A percentile compares a stretch with the other conserved stretches of the same genome.
Evolutionary conservation across 2,888 invertebrate genomes (phyloP).

Genomic region (Leptopterna dolabrata): DNA sequence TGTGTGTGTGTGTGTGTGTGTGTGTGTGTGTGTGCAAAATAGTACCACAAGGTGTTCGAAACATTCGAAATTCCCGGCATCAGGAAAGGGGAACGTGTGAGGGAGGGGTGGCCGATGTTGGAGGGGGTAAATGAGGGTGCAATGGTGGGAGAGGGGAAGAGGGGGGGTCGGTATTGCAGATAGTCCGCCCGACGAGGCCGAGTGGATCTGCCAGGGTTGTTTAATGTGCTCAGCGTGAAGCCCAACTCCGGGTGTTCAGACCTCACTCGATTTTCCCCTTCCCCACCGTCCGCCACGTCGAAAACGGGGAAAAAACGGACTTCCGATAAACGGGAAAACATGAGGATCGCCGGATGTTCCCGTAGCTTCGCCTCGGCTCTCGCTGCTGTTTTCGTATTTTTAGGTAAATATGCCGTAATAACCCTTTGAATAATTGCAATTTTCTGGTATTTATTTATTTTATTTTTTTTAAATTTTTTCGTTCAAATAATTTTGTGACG

Average conservation of each 20-base stretch:
- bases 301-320: neutral
- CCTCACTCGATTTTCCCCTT: neutral
- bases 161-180: conserved; percentile 36
- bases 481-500: neutral
- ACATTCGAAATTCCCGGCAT: too few relatives aligned
- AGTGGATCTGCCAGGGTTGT: neutral
- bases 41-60: too few relatives aligned
- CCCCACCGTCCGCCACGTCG: neutral
- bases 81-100: too few relatives aligned
- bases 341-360: neutral
- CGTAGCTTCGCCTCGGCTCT: conserved; percentile 6
- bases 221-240: conserved; percentile 1
- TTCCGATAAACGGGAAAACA: neutral
- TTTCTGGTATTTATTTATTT: neutral
- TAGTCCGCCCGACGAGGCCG: conserved; percentile 24
- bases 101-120: neutral
- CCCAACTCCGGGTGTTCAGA: neutral
- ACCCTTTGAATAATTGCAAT: neutral
- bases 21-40: too few relatives aligned
- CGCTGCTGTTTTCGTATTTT: neutral
- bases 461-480: neutral
- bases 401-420: conserved; percentile 9
- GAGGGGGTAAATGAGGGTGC: neutral
- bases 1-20: too few relatives aligned
- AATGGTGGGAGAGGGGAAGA: neutral